Evolutionary conservation across 2,888 invertebrate genomes (phyloP), one percentile per base, ranked within the genome.

Genomic region (Drosophila prostipennis): DNA sequence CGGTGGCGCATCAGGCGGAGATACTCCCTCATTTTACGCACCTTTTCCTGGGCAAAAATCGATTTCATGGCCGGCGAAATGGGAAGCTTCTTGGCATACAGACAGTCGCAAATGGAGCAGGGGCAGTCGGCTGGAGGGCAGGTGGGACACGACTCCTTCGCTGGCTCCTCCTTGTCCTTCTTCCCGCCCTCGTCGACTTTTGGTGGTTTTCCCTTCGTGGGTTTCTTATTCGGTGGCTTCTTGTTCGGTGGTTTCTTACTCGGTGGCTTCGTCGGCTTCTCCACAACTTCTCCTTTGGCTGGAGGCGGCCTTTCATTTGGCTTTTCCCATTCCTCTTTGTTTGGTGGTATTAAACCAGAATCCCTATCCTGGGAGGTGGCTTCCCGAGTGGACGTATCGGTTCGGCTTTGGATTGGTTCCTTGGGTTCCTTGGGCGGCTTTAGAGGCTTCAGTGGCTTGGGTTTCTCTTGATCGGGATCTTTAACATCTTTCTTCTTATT

Each of bases 41-140:
- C 16, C 52, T 76, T 69, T 2, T 72, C 48, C 3, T 56, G 16
- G 13, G 64, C 57, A 54, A 85, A 51, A 59, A n/a, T 16, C 8
- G 11, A 11, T 13, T 76, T 8, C 7, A 37, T 39, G 0, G 74
- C 60, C 13, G 71, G 40, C 0, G 69, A 74, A 1, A 57, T 46
- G 1, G 29, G 39, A 6, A 48, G 11, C 6, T 72, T 68, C 2
- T 16, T 37, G 11, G 2, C 45, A 16, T 67, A 63, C 2, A 61
- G 19, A 11, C 56, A 51, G 2, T 43, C 26, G 19, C 52, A 42
- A 16, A 43, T 53, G 13, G 13, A 3, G 26, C 68, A 67, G 0
- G 13, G 23, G n/a, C 40, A 63, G 16, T n/a, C 60, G 1, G 10
- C 4, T 10, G 60, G 64, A 4, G 40, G 48, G 19, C 61, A 16